phyloP scores from a whole-genome alignment of 92 coral and sea anemone species.

The Parazoanthus swiftii region DNA sequence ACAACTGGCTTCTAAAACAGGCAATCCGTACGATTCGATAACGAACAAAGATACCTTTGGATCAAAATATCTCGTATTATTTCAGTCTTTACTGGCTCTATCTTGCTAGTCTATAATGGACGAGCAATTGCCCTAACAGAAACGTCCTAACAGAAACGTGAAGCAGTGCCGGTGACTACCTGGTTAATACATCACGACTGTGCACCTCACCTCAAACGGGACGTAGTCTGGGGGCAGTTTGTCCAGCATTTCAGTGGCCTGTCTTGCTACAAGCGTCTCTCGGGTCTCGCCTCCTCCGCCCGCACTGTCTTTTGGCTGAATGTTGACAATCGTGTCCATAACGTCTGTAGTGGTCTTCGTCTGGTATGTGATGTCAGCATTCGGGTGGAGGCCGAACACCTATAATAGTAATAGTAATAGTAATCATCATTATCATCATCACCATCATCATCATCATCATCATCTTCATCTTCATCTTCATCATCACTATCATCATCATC shows the following conservation, averaged over 20 bases:
- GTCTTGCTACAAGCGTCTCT: slow-evolving; percentile 86
- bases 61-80: too few relatives aligned
- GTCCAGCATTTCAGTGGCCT: slow-evolving; percentile 96
- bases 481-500: background rate
- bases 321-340: slow-evolving; percentile 93
- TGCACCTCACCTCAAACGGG: slow-evolving; percentile 83
- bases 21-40: too few relatives aligned
- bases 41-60: too few relatives aligned
- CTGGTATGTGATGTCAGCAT: slow-evolving; percentile 98
- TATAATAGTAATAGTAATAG: background rate
- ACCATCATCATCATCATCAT: background rate
- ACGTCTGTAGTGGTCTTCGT: slow-evolving; percentile 97
- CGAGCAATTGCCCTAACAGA: background rate
- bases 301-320: slow-evolving; percentile 97
- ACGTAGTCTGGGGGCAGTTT: slow-evolving; percentile 91
- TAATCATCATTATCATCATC: too few relatives aligned
- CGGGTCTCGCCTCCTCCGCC: slow-evolving; percentile 99
- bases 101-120: background rate
- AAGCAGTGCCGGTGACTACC: background rate
- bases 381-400: slow-evolving; percentile 98
- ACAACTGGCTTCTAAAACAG: too few relatives aligned
- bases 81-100: background rate
- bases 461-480: background rate
- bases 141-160: background rate
- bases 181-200: background rate